phyloP scores from a whole-genome alignment of 2,888 invertebrate species.

The Melangyna quadrimaculata region DNA sequence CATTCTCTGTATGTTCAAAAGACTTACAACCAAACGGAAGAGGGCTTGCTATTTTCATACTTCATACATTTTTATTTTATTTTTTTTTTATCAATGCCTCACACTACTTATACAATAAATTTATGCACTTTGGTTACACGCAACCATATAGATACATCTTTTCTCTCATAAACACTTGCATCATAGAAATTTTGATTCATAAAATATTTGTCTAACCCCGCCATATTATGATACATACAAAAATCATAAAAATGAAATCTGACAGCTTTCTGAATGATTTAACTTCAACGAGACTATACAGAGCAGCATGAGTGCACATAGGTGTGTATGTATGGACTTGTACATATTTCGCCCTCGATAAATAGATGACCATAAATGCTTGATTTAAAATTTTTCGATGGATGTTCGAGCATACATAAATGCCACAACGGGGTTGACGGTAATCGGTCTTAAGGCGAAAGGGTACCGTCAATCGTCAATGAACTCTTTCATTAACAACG shows the following conservation, averaged over 20 bases:
- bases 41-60: not conserved
- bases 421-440: not conserved
- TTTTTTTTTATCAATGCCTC: slow-evolving; percentile 37
- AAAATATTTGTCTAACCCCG: slow-evolving; percentile 46
- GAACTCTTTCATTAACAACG: no score
- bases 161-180: slow-evolving; percentile 24
- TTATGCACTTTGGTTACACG: not conserved
- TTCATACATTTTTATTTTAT: not conserved
- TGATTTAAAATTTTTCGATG: slow-evolving; percentile 56
- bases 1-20: not conserved
- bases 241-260: slow-evolving; percentile 46
- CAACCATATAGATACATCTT: not conserved
- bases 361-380: slow-evolving; percentile 59
- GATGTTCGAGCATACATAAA: not conserved
- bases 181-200: not conserved
- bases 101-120: not conserved
- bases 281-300: slow-evolving; percentile 18
- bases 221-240: not conserved
- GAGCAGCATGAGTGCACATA: not conserved
- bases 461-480: no score
- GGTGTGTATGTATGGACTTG: no score
- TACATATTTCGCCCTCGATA: slow-evolving; percentile 6
- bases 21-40: slow-evolving; percentile 40
- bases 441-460: not conserved
- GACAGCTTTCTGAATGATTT: slow-evolving; percentile 60